Base-by-base conservation (phyloP, 35 echinoderm and acorn worm genomes). In the Heliocidaris tuberculata region DNA sequence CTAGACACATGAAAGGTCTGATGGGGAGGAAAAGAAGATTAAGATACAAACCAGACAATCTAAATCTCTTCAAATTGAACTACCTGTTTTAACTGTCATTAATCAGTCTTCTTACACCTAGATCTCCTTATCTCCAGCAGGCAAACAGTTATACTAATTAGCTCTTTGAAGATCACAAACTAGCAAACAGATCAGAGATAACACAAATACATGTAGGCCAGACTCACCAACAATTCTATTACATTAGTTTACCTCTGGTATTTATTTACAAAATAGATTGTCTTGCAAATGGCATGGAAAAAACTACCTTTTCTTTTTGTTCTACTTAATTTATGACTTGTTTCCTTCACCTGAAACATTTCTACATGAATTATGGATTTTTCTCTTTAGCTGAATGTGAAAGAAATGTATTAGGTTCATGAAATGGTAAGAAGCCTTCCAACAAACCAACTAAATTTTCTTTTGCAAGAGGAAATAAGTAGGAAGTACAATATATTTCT, bases 181-280 rank as follows among this genome's bases (percentile, higher is more conserved):
- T 78, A 78, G 65, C 65, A 78, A 78, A 78, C 65, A 78, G 65
- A 78, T 78, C 65, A 78, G 65, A 56, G 65, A 78, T 78, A 78
- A 24, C 27, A 7, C 0, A 78, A n/a, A 78, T 78, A n/a, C n/a
- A n/a, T n/a, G n/a, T n/a, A 7, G 8, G 65, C 65, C 27, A n/a
- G 19, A 27, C 27, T 27, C 17, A 78, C 21, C 21, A 11, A 13
- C 11, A 56, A 56, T 56, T 10, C 10, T 11, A 56, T 13, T n/a
- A n/a, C n/a, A n/a, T n/a, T 78, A 42, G 35, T 42, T 42, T 42
- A 42, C 0, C 35, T 42, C 35, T 3, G 0, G 35, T 42, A 42
- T 42, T 42, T 42, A 42, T 42, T 42, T 42, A 42, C 35, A 1
- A 42, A 42, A 42, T 42, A 42, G 35, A 42, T 42, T 42, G 35